A percentile compares a stretch with the other conserved stretches of the same genome.
Conservation (phyloP, 2,113 vertebrate species). For the Proteles cristata region DNA sequence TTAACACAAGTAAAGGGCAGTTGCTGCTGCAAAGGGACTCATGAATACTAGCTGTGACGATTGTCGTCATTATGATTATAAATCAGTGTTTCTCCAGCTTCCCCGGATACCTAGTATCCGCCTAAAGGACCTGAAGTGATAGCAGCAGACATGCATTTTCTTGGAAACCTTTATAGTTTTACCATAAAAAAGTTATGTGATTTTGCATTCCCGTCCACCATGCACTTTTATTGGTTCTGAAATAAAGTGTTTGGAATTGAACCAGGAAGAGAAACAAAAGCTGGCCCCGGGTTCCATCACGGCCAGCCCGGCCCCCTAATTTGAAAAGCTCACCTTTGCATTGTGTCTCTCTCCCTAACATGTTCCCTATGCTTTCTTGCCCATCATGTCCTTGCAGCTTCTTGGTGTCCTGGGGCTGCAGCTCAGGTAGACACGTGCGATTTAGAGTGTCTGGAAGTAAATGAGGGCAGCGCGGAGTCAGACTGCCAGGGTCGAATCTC, state of each 20-base stretch:
- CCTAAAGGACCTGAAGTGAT: not conserved
- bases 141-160: not conserved
- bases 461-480: not conserved
- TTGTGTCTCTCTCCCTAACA: no score
- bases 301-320: not conserved
- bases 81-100: not conserved
- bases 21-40: not conserved
- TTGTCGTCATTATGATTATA: not conserved
- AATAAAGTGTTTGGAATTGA: not conserved
- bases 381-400: rapidly evolving
- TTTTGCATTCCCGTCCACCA: not conserved
- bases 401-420: not conserved
- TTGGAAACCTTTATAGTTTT: not conserved
- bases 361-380: not conserved
- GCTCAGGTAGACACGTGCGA: not conserved
- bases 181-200: not conserved
- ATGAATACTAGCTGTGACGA: not conserved
- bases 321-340: not conserved
- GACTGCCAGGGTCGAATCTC: not conserved
- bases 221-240: not conserved
- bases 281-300: not conserved
- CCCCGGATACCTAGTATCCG: no score
- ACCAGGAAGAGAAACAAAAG: not conserved
- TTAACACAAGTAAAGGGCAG: not conserved
- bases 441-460: rapidly evolving